Base-by-base conservation (phyloP, 2,797 vertebrate species). In the Halcyon chelicuti region DNA sequence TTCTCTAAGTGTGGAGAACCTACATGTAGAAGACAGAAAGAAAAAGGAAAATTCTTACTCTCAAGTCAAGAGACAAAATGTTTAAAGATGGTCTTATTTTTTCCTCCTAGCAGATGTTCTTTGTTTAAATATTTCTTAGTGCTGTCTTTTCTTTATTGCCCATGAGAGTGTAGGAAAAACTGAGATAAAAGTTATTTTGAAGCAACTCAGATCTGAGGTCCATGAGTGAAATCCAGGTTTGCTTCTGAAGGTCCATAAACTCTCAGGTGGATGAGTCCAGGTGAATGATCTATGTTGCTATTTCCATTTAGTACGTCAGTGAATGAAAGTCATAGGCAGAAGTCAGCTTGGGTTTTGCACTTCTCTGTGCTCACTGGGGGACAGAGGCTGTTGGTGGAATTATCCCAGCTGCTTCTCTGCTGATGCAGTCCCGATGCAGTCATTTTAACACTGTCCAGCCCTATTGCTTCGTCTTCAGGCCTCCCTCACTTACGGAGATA, bases 291-390 rank as follows among this genome's bases (percentile, higher is more conserved):
- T 68, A 7, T 51, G 21, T 61, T 55, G 5, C 13, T 70, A 1
- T 75, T 81, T 62, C 42, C 39, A 19, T 37, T 77, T 25, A 42
- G 12, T n/a, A 47, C 3, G 1, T 55, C 7, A 40, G 10, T 17
- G 5, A 44, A 55, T 33, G 39, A 31, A 93, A 76, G 35, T 67
- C 14, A 20, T 22, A n/a, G 26, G 44, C 39, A 83, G 33, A 85
- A 57, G 74, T 79, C 19, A 6, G n/a, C 5, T 5, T 46, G 19
- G 47, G 71, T 94, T 65, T 62, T 0, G 4, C 14, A 5, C 0
- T 0, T 37, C 15, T 33, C 71, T 37, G 22, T 61, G 46, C 47
- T 79, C 1, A 0, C 35, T 5, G 3, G 29, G 33, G 44, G n/a
- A 12, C 23, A 25, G 28, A 85, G 25, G 57, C 39, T 33, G 14